A percentile compares a stretch with the other conserved stretches of the same genome.
Conservation (phyloP, 1,140 invertebrate genomes). For the Rhizoglyphus robini region DNA sequence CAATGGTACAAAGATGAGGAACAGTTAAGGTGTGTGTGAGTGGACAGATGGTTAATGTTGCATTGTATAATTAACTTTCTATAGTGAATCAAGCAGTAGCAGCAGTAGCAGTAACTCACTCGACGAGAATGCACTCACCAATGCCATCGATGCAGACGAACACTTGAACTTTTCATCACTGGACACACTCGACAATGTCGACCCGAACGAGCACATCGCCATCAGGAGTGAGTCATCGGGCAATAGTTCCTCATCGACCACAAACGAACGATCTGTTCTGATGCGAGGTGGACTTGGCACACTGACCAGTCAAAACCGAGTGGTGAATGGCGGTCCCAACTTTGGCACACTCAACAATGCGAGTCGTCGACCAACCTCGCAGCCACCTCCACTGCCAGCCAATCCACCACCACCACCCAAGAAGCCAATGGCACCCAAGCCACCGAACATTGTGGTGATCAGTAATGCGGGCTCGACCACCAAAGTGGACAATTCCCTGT, state of each 20-base stretch:
- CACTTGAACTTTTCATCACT: slow-evolving; percentile 6
- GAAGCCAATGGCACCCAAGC: slow-evolving; percentile 12
- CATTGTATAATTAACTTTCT: slow-evolving; percentile 22
- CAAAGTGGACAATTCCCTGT: neutral
- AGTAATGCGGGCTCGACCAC: neutral
- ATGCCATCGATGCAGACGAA: neutral
- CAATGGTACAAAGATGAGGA: slow-evolving; percentile 74
- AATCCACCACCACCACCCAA: slow-evolving; percentile 1
- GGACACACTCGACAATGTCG: slow-evolving; percentile 9
- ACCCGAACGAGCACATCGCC: slow-evolving; percentile 3
- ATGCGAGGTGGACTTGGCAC: slow-evolving; percentile 15
- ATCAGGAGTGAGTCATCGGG: slow-evolving; percentile 13
- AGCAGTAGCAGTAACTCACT: slow-evolving; percentile 63
- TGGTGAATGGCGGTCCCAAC: slow-evolving; percentile 1
- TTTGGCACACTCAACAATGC: neutral
- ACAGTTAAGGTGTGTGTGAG: slow-evolving; percentile 27
- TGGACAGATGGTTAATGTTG: neutral
- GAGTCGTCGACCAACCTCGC: neutral
- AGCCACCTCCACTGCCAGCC: neutral
- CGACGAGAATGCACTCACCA: slow-evolving; percentile 63
- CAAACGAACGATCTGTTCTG: slow-evolving; percentile 22
- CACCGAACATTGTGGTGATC: slow-evolving; percentile 7
- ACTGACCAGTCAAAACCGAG: neutral
- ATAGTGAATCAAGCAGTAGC: slow-evolving; percentile 40
- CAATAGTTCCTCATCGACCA: slow-evolving; percentile 21